phyloP scores from a whole-genome alignment of 1,140 invertebrate genomes.

The Drosophila fuyamai region DNA sequence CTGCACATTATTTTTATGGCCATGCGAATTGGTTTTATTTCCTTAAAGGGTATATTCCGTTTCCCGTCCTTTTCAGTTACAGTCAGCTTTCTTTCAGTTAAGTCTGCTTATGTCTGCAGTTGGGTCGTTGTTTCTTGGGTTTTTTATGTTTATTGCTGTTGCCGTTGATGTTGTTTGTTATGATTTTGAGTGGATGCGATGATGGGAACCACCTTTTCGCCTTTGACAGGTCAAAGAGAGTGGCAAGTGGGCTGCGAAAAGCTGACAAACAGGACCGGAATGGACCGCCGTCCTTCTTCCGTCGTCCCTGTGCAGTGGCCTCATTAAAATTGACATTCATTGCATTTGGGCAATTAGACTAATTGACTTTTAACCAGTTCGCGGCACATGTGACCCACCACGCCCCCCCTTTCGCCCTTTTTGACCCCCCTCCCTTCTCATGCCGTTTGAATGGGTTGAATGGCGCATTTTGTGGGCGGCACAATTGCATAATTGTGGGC shows the following conservation, averaged over 20 bases:
- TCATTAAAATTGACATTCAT: constrained; percentile 79
- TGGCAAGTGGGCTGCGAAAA: neutral
- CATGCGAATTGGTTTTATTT: neutral
- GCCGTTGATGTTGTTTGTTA: constrained; percentile 46
- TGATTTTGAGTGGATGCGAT: constrained; percentile 64
- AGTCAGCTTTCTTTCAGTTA: constrained; percentile 11
- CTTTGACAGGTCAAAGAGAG: constrained; percentile 32
- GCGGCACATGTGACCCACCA: constrained; percentile 47
- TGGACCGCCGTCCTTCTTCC: neutral
- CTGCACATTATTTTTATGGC: too few species aligned
- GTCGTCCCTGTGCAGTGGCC: constrained; percentile 59
- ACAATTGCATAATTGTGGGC: constrained; percentile 9
- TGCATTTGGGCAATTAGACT: constrained; percentile 77
- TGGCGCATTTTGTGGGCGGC: too few species aligned
- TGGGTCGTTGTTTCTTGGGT: constrained; percentile 6
- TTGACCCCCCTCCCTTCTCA: neutral
- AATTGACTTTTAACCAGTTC: constrained; percentile 79
- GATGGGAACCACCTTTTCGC: constrained; percentile 31
- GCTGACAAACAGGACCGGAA: constrained; percentile 5
- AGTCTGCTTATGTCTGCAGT: constrained; percentile 27
- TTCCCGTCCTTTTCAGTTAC: neutral
- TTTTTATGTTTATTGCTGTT: constrained; percentile 33
- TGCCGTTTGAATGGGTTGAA: constrained; percentile 51
- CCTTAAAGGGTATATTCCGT: neutral
- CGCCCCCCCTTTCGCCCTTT: neutral